Evolutionary conservation across 2,113 vertebrate species (phyloP).

Genomic region (Strix aluco): DNA sequence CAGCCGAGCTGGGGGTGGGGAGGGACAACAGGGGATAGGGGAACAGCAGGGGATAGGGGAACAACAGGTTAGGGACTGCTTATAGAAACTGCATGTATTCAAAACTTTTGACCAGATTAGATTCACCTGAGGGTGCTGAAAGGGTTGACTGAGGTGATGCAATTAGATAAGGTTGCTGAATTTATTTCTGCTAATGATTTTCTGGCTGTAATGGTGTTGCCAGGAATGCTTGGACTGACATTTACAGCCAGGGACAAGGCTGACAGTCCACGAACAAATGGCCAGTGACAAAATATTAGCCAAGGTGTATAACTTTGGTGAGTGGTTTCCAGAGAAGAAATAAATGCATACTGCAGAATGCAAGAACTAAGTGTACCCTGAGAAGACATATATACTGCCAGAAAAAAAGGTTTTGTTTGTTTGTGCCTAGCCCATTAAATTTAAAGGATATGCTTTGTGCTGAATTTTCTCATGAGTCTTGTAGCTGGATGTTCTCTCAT

Average conservation of each 20-base stretch:
- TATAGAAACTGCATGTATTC: background rate
- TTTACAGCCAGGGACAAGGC: background rate
- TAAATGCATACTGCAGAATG: background rate
- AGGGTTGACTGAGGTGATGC: background rate
- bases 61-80: background rate
- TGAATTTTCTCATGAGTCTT: background rate
- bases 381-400: background rate
- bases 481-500: background rate
- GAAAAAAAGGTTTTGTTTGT: background rate
- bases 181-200: slow-evolving; percentile 11
- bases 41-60: background rate
- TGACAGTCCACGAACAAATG: background rate
- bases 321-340: background rate
- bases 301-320: background rate
- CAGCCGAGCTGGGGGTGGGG: background rate
- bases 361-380: background rate
- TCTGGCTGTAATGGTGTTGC: background rate
- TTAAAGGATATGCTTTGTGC: background rate
- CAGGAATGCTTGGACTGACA: background rate
- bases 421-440: background rate
- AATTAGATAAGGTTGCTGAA: background rate
- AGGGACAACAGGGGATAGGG: background rate
- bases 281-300: background rate
- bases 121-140: background rate
- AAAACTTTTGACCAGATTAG: background rate